Evolutionary conservation across 2,888 invertebrate genomes (phyloP).

Genomic region (Iphiclides podalirius): DNA sequence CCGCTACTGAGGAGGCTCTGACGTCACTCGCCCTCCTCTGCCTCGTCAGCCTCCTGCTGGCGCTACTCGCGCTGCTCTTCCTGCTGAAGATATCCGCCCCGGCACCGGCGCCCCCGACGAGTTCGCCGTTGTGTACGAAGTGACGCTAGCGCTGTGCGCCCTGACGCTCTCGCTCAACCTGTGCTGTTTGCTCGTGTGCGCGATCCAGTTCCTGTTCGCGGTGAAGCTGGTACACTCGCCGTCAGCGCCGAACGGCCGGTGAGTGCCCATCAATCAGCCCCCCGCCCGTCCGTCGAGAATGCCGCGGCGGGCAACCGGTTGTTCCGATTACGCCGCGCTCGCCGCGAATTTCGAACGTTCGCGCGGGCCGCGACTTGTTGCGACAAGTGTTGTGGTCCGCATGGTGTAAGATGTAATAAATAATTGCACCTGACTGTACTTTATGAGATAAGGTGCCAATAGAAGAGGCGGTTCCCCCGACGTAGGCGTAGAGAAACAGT

Average conservation of each 20-base stretch:
- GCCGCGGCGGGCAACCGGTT: constrained; percentile 53
- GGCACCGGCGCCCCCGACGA: constrained; percentile 84
- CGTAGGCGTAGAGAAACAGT: too few relatives aligned
- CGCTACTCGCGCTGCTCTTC: constrained; percentile 90
- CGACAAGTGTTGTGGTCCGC: too few relatives aligned
- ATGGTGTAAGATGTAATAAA: too few relatives aligned
- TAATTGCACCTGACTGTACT: too few relatives aligned
- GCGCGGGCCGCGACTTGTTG: constrained; percentile 46
- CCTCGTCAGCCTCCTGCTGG: constrained; percentile 90
- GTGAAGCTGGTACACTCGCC: constrained; percentile 94
- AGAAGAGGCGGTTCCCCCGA: too few relatives aligned
- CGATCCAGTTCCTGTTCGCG: constrained; percentile 96
- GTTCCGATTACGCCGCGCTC: constrained; percentile 42
- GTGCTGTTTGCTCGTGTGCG: constrained; percentile 95
- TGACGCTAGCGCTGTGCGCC: constrained; percentile 93
- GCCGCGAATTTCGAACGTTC: constrained; percentile 51
- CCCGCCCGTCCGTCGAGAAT: constrained; percentile 53
- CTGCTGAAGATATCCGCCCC: constrained; percentile 90
- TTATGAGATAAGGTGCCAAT: too few relatives aligned
- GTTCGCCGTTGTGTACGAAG: constrained; percentile 94
- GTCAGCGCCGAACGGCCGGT: constrained; percentile 87
- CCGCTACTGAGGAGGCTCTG: constrained; percentile 84
- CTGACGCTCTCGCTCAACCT: constrained; percentile 93
- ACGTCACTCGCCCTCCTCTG: constrained; percentile 92
- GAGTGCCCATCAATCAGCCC: constrained; percentile 47